Conservation (phyloP, 1,140 invertebrate species). For the Geopemphigus sp. region DNA sequence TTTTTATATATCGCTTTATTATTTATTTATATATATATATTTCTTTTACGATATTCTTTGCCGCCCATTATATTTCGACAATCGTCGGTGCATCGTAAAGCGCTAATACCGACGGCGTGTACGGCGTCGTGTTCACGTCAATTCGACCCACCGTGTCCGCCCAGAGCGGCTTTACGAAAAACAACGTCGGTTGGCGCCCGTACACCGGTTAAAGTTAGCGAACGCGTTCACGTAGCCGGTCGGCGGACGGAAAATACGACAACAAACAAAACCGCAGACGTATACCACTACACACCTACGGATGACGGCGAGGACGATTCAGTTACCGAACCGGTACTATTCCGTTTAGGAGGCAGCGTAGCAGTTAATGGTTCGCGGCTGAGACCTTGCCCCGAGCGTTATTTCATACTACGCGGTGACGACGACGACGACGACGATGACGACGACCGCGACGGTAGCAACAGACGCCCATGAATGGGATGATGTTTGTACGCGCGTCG, state of each 20-base stretch:
- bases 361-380: constrained; percentile 33
- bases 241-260: not conserved
- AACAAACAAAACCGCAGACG: constrained; percentile 21
- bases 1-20: constrained; percentile 4
- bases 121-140: too few relatives aligned
- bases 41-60: not conserved
- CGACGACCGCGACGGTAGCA: constrained; percentile 14
- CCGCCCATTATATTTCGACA: not conserved
- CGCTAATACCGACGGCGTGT: too few relatives aligned
- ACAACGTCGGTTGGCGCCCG: too few relatives aligned
- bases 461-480: constrained; percentile 45
- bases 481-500: too few relatives aligned
- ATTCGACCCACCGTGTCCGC: too few relatives aligned
- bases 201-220: too few relatives aligned
- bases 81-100: too few relatives aligned
- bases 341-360: constrained; percentile 34
- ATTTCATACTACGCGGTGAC: constrained; percentile 34
- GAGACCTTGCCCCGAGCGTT: constrained; percentile 41
- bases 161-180: too few relatives aligned
- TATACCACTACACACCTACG: too few relatives aligned
- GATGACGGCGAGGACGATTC: constrained; percentile 8
- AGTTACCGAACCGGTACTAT: constrained; percentile 36
- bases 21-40: not conserved
- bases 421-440: too few relatives aligned
- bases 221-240: not conserved